Conservation (phyloP, 2,113 vertebrate species). For the Orientallactaga bullata region DNA sequence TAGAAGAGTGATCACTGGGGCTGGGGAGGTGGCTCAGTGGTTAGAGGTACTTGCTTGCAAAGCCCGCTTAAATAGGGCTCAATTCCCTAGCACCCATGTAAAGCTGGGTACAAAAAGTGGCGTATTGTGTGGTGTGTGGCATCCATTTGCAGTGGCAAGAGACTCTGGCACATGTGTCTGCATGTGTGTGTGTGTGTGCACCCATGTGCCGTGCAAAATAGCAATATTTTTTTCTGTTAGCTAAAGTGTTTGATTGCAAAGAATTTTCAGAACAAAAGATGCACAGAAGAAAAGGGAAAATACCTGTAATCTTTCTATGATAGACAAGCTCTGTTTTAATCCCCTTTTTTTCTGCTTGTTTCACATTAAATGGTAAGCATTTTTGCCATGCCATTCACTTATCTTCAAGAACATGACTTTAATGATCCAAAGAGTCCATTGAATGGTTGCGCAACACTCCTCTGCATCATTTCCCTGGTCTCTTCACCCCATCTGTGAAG, state of each 20-base stretch:
- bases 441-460: not conserved
- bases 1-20: too few relatives aligned
- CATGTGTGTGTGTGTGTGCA: too few relatives aligned
- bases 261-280: not conserved
- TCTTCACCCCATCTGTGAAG: not conserved
- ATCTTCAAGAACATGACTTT: not conserved
- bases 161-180: too few relatives aligned
- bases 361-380: not conserved
- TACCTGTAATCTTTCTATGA: not conserved
- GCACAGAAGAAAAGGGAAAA: conserved; percentile 22
- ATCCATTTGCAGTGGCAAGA: too few relatives aligned
- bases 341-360: conserved; percentile 37
- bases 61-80: too few relatives aligned
- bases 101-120: too few relatives aligned
- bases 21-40: too few relatives aligned
- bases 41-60: too few relatives aligned
- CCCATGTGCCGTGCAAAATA: too few relatives aligned
- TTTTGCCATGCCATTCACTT: conserved; percentile 5
- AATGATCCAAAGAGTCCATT: not conserved
- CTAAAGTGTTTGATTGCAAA: conserved; percentile 36
- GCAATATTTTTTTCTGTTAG: not conserved
- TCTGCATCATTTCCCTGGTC: not conserved
- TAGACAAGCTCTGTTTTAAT: not conserved
- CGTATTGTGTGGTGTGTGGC: too few relatives aligned
- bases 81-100: too few relatives aligned